These are phyloP conservation scores for Desmodus rotundus DNA, from an alignment of 2,113 vertebrate species.

Conservation along the genomic window DNA sequence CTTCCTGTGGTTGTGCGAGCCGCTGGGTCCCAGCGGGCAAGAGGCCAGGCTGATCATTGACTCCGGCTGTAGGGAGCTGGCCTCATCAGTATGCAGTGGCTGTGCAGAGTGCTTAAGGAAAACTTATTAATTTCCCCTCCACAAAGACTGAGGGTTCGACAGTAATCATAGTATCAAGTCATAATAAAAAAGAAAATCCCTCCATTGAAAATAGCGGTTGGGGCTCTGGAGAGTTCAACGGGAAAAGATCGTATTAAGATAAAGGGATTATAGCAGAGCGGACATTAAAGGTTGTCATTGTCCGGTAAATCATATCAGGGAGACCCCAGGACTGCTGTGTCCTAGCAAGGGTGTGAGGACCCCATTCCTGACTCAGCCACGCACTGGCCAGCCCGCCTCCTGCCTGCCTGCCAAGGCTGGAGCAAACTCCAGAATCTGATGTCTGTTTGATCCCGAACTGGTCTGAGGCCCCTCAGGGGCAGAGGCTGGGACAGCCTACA, in stretches of 20 bases:
- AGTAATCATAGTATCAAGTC: slow-evolving; percentile 80
- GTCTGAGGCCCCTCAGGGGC: not conserved
- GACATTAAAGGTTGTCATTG: slow-evolving; percentile 78
- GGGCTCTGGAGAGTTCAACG: slow-evolving; percentile 78
- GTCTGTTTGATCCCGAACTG: not conserved
- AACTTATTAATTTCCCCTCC: slow-evolving; percentile 82
- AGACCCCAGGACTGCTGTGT: slow-evolving; percentile 66
- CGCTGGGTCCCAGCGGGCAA: slow-evolving; percentile 32
- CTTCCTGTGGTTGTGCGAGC: not conserved
- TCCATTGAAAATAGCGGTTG: slow-evolving; percentile 74
- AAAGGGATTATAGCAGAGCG: slow-evolving; percentile 77
- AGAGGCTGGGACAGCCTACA: not conserved
- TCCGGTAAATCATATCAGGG: slow-evolving; percentile 72
- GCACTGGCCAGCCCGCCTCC: not conserved
- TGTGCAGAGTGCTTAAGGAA: slow-evolving; percentile 75
- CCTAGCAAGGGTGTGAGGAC: slow-evolving; percentile 27
- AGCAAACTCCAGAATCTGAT: not conserved
- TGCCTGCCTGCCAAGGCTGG: not conserved
- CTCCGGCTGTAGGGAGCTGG: not conserved
- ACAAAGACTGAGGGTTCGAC: slow-evolving; percentile 75
- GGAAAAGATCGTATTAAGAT: slow-evolving; percentile 83
- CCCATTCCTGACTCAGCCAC: slow-evolving; percentile 38
- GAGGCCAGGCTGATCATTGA: slow-evolving; percentile 58
- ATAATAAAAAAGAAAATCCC: slow-evolving; percentile 73
- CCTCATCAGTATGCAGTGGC: slow-evolving; percentile 72